Base-by-base conservation (phyloP, 2,797 vertebrate genomes). In the Nasua narica region DNA sequence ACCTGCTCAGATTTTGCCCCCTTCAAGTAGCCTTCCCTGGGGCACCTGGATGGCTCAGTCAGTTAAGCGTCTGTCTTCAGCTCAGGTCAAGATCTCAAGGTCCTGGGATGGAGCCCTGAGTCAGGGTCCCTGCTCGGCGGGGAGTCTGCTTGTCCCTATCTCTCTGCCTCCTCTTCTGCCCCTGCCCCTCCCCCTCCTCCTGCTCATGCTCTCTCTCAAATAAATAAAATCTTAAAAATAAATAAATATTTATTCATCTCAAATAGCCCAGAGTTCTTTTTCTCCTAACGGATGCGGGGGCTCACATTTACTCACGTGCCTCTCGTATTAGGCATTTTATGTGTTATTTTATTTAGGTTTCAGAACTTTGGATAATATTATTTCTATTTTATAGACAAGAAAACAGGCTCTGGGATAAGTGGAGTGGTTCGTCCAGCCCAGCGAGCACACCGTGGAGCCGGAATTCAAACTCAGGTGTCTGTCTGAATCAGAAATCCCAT, bases 331-430 rank as follows among this genome's bases (percentile, higher is more conserved):
- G 77, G 50, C 35, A 52, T 70, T 94, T 89, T 76, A 48, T 27
- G 60, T 84, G 23, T 19, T n/a, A 88, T 87, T 91, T 89, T 52
- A 94, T 78, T 95, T 95, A 81, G 29, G 65, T 91, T 95, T 87
- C 50, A 83, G 86, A 78, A 58, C 40, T 97, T 60, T 93, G 9
- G 37, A 27, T 86, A 86, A 83, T 77, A 87, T 60, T 65, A 77
- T 82, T 79, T 81, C 65, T 79, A 27, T 79, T 79, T 95, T 94
- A 79, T 85, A 81, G 86, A 54, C 21, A 84, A 69, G 29, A 87
- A 96, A 81, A 96, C 65, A 90, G 60, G 48, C 35, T 81, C 43
- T 69, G 35, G 90, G 91, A 40, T 40, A 91, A 92, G 74, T 95
- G 79, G 82, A 81, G 15, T 40, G 50, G 91, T 91, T 72, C 29